phyloP scores from a whole-genome alignment of 2,888 invertebrate genomes.

The Drosophila seclusa region DNA sequence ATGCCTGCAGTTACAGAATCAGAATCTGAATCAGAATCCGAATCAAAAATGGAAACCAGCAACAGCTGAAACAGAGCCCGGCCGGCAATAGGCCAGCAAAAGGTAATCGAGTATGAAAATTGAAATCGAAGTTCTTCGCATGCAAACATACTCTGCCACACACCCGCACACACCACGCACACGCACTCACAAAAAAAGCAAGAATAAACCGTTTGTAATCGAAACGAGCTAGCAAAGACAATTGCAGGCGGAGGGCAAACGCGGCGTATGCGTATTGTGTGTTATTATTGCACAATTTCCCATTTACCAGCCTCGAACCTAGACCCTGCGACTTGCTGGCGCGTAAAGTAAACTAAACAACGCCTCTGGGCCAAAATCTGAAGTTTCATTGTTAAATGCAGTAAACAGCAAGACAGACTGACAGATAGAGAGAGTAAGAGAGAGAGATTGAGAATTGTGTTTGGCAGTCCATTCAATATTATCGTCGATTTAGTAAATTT shows the following conservation, averaged over 20 bases:
- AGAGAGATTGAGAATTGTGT: background rate
- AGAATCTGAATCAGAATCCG: slow-evolving; percentile 46
- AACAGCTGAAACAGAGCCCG: slow-evolving; percentile 11
- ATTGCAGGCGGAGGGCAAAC: slow-evolving; percentile 19
- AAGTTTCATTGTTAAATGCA: slow-evolving; percentile 66
- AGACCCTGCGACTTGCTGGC: background rate
- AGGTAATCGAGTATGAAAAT: slow-evolving; percentile 81
- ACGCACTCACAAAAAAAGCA: background rate
- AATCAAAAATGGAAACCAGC: slow-evolving; percentile 42
- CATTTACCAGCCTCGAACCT: background rate
- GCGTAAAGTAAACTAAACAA: slow-evolving; percentile 51
- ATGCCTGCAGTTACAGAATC: slow-evolving; percentile 50
- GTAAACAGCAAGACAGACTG: slow-evolving; percentile 24
- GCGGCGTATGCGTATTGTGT: slow-evolving; percentile 61
- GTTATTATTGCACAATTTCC: slow-evolving; percentile 46
- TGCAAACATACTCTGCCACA: slow-evolving; percentile 10
- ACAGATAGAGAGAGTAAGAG: background rate
- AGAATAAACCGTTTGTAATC: slow-evolving; percentile 48
- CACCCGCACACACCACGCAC: slow-evolving; percentile 14
- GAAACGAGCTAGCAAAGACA: slow-evolving; percentile 47
- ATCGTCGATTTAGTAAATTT: slow-evolving; percentile 76
- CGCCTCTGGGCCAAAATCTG: slow-evolving; percentile 42
- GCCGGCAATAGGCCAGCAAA: slow-evolving; percentile 62
- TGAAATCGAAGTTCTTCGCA: slow-evolving; percentile 66
- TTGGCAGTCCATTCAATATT: slow-evolving; percentile 68